phyloP scores from a whole-genome alignment of 2,113 vertebrate genomes.

The Sula dactylatra region DNA sequence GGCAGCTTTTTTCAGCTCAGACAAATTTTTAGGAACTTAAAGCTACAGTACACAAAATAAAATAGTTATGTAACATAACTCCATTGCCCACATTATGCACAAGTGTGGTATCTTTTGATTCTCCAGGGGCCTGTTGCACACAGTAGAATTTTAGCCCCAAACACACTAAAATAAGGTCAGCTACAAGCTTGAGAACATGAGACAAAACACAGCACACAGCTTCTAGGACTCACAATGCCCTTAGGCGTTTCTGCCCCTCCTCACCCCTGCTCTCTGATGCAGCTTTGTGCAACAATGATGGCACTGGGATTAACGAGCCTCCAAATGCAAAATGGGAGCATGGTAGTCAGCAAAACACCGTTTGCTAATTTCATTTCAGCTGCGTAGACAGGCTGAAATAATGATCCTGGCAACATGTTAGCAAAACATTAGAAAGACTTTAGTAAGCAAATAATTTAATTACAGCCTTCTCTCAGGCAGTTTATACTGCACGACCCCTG shows the following conservation, averaged over 20 bases:
- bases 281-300: neutral
- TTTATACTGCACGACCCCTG: conserved; percentile 68
- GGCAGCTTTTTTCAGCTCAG: neutral
- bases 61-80: neutral
- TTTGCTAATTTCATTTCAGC: conserved; percentile 21
- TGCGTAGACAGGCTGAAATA: conserved; percentile 64
- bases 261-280: neutral
- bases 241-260: neutral
- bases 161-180: neutral
- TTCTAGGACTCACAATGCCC: neutral
- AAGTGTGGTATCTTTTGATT: neutral
- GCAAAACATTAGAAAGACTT: conserved; percentile 75
- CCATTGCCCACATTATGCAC: neutral
- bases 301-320: neutral
- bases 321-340: neutral
- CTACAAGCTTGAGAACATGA: neutral
- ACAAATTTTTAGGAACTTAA: neutral
- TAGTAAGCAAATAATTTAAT: conserved; percentile 82
- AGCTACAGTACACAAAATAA: neutral
- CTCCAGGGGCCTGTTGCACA: neutral
- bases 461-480: conserved; percentile 66
- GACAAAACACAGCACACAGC: neutral
- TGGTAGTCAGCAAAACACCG: neutral
- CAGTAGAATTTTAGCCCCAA: neutral
- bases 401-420: conserved; percentile 70